These are phyloP conservation scores for Catostomus latipinnis DNA, from an alignment of 2,797 vertebrate species.

Conservation along the genomic window DNA sequence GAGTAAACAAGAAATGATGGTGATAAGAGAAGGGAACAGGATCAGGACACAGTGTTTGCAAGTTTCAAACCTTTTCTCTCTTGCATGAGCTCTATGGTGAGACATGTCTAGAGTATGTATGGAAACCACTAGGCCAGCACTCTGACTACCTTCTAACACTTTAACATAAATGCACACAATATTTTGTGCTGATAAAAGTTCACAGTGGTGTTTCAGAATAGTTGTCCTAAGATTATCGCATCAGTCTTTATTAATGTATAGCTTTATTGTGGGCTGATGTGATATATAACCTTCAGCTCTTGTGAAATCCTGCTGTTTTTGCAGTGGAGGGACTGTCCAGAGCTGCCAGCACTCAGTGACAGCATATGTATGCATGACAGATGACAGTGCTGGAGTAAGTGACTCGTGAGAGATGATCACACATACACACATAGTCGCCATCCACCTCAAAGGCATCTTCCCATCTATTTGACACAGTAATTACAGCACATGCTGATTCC, in stretches of 20 bases:
- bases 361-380: slow-evolving; percentile 82
- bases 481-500: slow-evolving; percentile 87
- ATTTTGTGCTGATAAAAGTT: slow-evolving; percentile 59
- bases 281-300: slow-evolving; percentile 63
- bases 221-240: slow-evolving; percentile 48
- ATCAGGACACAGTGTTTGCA: no score
- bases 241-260: slow-evolving; percentile 46
- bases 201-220: slow-evolving; percentile 48
- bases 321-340: slow-evolving; percentile 73
- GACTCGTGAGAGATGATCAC: slow-evolving; percentile 65
- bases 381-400: slow-evolving; percentile 77
- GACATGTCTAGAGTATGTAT: neutral
- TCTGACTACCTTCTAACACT: neutral
- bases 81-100: no score
- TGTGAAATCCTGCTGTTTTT: slow-evolving; percentile 73
- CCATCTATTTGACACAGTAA: slow-evolving; percentile 88
- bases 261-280: slow-evolving; percentile 57
- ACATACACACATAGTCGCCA: slow-evolving; percentile 41
- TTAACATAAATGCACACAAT: neutral
- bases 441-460: slow-evolving; percentile 80
- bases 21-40: no score
- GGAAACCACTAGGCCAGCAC: neutral
- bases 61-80: no score
- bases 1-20: no score
- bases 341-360: slow-evolving; percentile 80